phyloP scores from a whole-genome alignment of 2,113 vertebrate genomes.

The Motacilla alba region DNA sequence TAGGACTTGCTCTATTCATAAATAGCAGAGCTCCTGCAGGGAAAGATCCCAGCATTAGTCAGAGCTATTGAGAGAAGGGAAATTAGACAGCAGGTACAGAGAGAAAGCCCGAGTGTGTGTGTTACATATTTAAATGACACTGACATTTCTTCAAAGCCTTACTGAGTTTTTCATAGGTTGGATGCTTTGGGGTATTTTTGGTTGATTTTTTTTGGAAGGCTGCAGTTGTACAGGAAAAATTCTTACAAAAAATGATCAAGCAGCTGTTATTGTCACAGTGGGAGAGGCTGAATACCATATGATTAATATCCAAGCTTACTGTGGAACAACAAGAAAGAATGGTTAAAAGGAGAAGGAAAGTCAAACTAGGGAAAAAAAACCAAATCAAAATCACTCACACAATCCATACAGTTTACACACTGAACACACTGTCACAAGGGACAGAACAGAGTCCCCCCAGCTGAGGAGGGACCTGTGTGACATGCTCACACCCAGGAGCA shows the following conservation, averaged over 20 bases:
- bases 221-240: background rate
- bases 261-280: background rate
- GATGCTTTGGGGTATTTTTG: background rate
- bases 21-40: constrained; percentile 19
- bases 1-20: constrained; percentile 13
- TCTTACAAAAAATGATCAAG: background rate
- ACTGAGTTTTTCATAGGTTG: background rate
- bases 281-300: background rate
- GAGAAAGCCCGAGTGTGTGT: background rate
- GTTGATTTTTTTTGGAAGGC: background rate
- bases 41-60: constrained; percentile 6
- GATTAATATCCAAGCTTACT: background rate
- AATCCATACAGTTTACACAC: background rate
- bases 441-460: background rate
- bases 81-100: constrained; percentile 18
- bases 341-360: background rate
- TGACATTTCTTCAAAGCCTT: constrained; percentile 3
- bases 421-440: background rate
- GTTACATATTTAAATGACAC: background rate
- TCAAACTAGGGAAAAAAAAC: background rate
- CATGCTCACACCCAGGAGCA: fast-evolving
- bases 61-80: constrained; percentile 36
- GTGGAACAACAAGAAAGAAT: background rate
- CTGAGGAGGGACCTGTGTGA: background rate
- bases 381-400: background rate